Percentiles rank a stretch among this genome's conserved stretches.
These are phyloP conservation scores for Hyppa rectilinea DNA, from an alignment of 2,888 invertebrate genomes.

Conservation along the genomic window DNA sequence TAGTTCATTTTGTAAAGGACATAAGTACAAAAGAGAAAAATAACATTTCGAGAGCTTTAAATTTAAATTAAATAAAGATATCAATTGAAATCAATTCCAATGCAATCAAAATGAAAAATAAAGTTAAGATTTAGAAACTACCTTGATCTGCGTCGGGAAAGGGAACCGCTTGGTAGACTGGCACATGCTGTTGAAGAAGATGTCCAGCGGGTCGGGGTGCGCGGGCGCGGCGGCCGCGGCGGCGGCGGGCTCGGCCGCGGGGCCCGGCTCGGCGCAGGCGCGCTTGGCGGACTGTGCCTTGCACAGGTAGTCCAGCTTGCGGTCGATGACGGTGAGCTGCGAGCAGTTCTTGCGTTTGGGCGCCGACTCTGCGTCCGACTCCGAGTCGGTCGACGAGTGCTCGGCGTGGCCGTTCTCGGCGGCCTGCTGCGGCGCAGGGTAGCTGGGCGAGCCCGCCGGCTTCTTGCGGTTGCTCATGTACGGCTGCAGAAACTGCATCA, in stretches of 20 bases:
- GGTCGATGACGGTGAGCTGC: slow-evolving; percentile 77
- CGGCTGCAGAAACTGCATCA: slow-evolving; percentile 88
- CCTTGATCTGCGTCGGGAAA: slow-evolving; percentile 82
- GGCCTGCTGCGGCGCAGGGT: slow-evolving; percentile 58
- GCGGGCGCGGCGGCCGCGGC: slow-evolving; percentile 51
- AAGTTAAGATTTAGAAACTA: neutral
- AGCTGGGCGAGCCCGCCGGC: slow-evolving; percentile 70
- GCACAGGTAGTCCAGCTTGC: slow-evolving; percentile 81
- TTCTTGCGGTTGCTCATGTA: slow-evolving; percentile 86
- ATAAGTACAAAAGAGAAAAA: no score
- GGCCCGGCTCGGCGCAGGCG: slow-evolving; percentile 66
- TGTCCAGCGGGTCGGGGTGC: slow-evolving; percentile 82
- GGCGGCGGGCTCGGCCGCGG: slow-evolving; percentile 40
- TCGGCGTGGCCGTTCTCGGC: slow-evolving; percentile 58
- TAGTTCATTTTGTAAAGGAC: no score
- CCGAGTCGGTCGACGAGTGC: slow-evolving; percentile 65
- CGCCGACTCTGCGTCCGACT: slow-evolving; percentile 70
- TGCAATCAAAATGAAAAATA: no score
- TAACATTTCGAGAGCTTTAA: no score
- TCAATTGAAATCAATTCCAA: no score
- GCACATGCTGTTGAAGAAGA: slow-evolving; percentile 88
- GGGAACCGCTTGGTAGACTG: slow-evolving; percentile 86
- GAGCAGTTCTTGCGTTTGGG: slow-evolving; percentile 74
- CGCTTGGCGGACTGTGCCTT: slow-evolving; percentile 69
- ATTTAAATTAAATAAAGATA: no score